phyloP scores from a whole-genome alignment of 2,113 vertebrate genomes.

The Nyctereutes procyonoides region DNA sequence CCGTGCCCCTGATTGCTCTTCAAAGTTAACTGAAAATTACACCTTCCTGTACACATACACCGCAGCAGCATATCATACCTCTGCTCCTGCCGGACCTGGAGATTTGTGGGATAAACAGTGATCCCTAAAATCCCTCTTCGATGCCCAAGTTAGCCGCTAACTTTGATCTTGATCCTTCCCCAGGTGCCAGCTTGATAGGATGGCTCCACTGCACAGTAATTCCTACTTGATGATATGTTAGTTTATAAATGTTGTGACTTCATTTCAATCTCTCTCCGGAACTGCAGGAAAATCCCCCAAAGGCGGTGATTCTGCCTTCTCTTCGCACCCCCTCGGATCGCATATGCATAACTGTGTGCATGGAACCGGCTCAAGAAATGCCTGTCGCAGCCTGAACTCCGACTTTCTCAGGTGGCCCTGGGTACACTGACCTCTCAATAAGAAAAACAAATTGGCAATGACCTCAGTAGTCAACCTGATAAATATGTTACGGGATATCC shows the following conservation, averaged over 20 bases:
- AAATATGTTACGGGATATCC: constrained; percentile 48
- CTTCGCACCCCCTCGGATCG: neutral
- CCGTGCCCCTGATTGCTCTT: neutral
- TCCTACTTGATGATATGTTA: constrained; percentile 54
- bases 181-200: neutral
- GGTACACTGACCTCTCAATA: constrained; percentile 66
- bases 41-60: neutral
- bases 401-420: neutral
- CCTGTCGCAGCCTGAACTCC: neutral
- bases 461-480: constrained; percentile 61
- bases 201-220: neutral
- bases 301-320: constrained; percentile 47
- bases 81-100: neutral
- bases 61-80: neutral
- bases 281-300: constrained; percentile 52
- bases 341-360: constrained; percentile 9
- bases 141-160: neutral
- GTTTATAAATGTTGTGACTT: constrained; percentile 65
- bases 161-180: neutral
- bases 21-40: neutral
- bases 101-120: neutral
- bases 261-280: constrained; percentile 68
- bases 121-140: constrained; percentile 1
- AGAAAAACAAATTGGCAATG: constrained; percentile 73
- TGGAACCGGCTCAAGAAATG: neutral